Evolutionary conservation across 2,797 vertebrate genomes (phyloP), one percentile per base, ranked within the genome.

Genomic region (Naso thynnoides): DNA sequence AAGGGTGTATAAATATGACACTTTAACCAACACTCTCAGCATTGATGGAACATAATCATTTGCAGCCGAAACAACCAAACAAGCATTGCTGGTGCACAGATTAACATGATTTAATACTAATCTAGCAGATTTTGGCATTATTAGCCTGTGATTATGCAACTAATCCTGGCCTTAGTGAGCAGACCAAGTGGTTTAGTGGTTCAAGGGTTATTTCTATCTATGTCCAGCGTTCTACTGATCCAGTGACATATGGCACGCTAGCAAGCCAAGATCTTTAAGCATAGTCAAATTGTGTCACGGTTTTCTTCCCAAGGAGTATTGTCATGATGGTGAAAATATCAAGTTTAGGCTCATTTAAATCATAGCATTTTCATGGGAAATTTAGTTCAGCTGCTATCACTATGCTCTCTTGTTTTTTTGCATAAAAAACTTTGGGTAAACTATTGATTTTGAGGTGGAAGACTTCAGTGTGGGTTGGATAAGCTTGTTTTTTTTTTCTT

Each of bases 121-220:
- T 88, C 86, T 80, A 73, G 64, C 77, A 86, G 86, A 85, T 83
- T 87, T 85, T 69, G 71, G 45, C 82, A 80, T 88, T 83, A 84
- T 92, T 91, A 92, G 87, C 76, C 67, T 44, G 77, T 84, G 85
- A 91, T 91, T 90, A 93, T 76, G 63, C 2, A 68, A 82, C 80
- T 93, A 90, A 94, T 92, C 90, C 88, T 86, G 66, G 65, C 59
- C 56, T 75, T 31, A 1, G 66, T 9, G 36, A 70, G 67, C 16
- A 38, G 67, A 73, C 81, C 84, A 84, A 89, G 77, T 84, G 75
- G 74, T 83, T 89, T 83, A 85, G 64, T 75, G 73, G 76, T 75
- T 87, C 54, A 27, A 70, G 59, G 80, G 84, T 91, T 89, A 84
- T 90, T 89, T 82, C 60, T 64, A 78, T 86, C 87, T 70, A 59